Percentiles rank a stretch among this genome's conserved stretches.
Conservation (phyloP, 2,113 vertebrate genomes). For the Leptosomus discolor region DNA sequence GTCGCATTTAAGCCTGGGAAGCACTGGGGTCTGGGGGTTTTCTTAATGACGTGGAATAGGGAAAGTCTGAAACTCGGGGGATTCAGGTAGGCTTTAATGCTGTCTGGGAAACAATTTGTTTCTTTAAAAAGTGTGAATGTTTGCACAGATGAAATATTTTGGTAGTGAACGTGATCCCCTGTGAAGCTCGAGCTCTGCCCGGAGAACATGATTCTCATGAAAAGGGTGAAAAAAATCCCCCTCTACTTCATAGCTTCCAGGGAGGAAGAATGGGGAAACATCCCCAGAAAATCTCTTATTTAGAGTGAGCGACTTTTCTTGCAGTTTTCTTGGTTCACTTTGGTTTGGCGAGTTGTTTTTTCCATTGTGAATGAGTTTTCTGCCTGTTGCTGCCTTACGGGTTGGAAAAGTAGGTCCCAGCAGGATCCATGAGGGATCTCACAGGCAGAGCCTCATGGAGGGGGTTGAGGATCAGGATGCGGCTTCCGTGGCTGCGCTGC, state of each 20-base stretch:
- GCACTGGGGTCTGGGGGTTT: accelerated
- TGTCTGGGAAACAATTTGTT: neutral
- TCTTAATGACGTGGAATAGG: neutral
- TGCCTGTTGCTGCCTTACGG: neutral
- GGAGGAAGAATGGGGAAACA: neutral
- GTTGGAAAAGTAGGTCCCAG: neutral
- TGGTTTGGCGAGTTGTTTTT: neutral
- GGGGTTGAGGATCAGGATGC: neutral
- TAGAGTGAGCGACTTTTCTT: neutral
- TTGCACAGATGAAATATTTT: neutral
- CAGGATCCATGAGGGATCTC: accelerated
- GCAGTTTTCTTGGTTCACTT: neutral
- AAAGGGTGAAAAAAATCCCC: neutral
- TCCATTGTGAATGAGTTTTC: neutral
- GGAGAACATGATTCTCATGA: neutral
- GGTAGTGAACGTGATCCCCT: accelerated
- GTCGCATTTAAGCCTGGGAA: neutral
- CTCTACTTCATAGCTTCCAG: accelerated
- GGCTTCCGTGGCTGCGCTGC: accelerated
- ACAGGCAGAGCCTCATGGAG: neutral
- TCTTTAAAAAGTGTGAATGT: neutral
- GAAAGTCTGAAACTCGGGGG: neutral
- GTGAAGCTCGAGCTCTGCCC: neutral
- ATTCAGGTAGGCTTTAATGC: neutral
- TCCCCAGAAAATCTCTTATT: neutral